Percentiles rank a stretch among this genome's conserved stretches.
phyloP scores from a whole-genome alignment of 1,140 invertebrate genomes.

The Drosophila equinoxialis region DNA sequence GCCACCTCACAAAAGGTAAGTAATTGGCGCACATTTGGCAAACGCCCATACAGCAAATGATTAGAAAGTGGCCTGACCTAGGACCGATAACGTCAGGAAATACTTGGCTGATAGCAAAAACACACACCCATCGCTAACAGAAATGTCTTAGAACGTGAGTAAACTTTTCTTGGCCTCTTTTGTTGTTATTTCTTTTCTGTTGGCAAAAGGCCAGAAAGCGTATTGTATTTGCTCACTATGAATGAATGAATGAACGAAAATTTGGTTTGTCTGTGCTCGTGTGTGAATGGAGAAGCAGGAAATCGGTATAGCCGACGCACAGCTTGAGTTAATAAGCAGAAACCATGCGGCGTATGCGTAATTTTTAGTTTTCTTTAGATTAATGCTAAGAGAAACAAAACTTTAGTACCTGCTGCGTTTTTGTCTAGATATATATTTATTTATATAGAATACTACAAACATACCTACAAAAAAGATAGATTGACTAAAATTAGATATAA shows the following conservation, averaged over 20 bases:
- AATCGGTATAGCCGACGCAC: slow-evolving; percentile 47
- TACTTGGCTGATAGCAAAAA: slow-evolving; percentile 21
- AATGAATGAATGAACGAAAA: slow-evolving; percentile 50
- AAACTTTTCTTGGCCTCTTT: slow-evolving; percentile 47
- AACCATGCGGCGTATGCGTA: slow-evolving; percentile 66
- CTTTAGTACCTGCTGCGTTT: slow-evolving; percentile 18
- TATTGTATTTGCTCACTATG: slow-evolving; percentile 74
- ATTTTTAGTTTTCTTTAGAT: slow-evolving; percentile 34
- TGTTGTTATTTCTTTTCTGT: slow-evolving; percentile 19
- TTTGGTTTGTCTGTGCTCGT: neutral
- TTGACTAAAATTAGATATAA: slow-evolving; percentile 30
- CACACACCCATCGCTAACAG: neutral
- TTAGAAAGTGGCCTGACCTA: slow-evolving; percentile 48
- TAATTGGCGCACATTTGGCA: slow-evolving; percentile 63
- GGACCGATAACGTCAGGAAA: slow-evolving; percentile 43
- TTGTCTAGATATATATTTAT: slow-evolving; percentile 31
- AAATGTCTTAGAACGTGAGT: slow-evolving; percentile 58
- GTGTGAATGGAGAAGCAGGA: slow-evolving; percentile 29
- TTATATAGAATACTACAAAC: slow-evolving; percentile 30
- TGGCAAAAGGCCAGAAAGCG: slow-evolving; percentile 59
- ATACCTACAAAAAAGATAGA: slow-evolving; percentile 35
- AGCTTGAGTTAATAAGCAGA: slow-evolving; percentile 60
- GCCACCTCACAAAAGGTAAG: slow-evolving; percentile 53
- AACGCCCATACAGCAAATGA: slow-evolving; percentile 33
- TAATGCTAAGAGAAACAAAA: slow-evolving; percentile 36